Base-by-base conservation (phyloP, 1,140 invertebrate genomes). In the Drosophila rufa region DNA sequence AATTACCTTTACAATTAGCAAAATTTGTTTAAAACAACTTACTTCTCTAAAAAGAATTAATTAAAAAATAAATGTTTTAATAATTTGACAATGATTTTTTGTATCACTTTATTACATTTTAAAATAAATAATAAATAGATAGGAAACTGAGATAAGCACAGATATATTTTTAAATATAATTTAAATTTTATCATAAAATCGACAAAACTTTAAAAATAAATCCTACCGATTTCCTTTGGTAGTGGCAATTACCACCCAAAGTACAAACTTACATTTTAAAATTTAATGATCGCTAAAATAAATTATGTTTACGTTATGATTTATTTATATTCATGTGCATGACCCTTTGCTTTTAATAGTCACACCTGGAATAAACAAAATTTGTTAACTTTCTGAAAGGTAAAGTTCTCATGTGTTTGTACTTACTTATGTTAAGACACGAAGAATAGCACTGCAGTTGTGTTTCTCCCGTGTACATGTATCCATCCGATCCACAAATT, bases 401-500 rank as follows among this genome's bases (percentile, higher is more conserved):
- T 9, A 27, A 27, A 9, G 19, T 15, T 14, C 22, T 42, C 17
- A 15, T 15, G 0, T 25, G 7, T 12, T 19, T 17, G 2, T 25
- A 69, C 79, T 76, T 61, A 92, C 91, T 87, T 58, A 92, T 92
- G 45, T 87, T 89, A 40, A 92, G 61, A 43, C 91, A 92, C 0
- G 91, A 78, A 2, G 91, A 86, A 71, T 92, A 92, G 27, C 91
- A 92, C 59, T 92, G 76, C 33, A 92, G 66, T 60, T 92, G 91
- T 2, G 91, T 61, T 51, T 92, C 91, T 33, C 91, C 91, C 7
- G 91, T 92, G 48, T 92, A 92, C 91, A 92, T 92, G 30, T 91
- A 92, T 43, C 91, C 91, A 74, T 92, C 91, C 2, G 91, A 92
- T 30, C 91, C 91, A 64, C 91, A 92, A 4, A 92, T 81, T 46